Percentiles rank a stretch among this genome's conserved stretches.
Evolutionary conservation across 2,888 invertebrate genomes (phyloP).

Genomic region (Eretmocerus hayati): DNA sequence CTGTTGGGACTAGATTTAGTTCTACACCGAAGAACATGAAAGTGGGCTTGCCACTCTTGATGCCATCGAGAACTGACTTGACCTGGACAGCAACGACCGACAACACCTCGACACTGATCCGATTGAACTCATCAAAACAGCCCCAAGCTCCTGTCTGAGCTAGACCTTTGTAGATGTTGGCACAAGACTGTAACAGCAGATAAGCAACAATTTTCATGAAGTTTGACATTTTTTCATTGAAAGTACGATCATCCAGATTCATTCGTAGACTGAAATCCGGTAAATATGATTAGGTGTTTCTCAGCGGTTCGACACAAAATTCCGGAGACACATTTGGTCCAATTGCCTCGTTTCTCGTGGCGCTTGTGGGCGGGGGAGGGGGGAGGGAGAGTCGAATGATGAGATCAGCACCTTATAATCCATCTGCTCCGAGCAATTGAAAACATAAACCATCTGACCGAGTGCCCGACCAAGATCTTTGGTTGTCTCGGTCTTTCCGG

Average conservation of each 20-base stretch:
- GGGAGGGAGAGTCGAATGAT: no score
- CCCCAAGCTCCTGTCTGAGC: conserved; percentile 95
- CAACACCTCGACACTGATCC: conserved; percentile 89
- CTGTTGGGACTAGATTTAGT: conserved; percentile 66
- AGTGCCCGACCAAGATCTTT: conserved; percentile 90
- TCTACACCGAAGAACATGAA: conserved; percentile 83
- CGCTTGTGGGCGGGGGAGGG: no score
- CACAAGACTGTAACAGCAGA: conserved; percentile 80
- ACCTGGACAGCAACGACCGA: conserved; percentile 95
- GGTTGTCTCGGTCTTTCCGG: conserved; percentile 94
- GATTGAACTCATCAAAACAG: conserved; percentile 94
- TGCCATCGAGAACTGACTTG: conserved; percentile 77
- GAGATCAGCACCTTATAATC: conserved; percentile 71
- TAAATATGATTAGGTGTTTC: no score
- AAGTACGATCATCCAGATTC: no score
- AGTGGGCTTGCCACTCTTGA: conserved; percentile 69
- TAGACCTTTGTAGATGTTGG: conserved; percentile 92
- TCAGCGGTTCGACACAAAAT: no score
- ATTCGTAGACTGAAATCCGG: no score
- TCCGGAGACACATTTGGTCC: no score
- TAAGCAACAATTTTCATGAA: not conserved
- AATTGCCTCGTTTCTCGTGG: no score
- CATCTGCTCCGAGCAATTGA: conserved; percentile 96
- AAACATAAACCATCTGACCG: conserved; percentile 96
- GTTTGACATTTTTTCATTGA: no score